phyloP scores from a whole-genome alignment of 2,797 vertebrate species.

The Phalanger gymnotis region DNA sequence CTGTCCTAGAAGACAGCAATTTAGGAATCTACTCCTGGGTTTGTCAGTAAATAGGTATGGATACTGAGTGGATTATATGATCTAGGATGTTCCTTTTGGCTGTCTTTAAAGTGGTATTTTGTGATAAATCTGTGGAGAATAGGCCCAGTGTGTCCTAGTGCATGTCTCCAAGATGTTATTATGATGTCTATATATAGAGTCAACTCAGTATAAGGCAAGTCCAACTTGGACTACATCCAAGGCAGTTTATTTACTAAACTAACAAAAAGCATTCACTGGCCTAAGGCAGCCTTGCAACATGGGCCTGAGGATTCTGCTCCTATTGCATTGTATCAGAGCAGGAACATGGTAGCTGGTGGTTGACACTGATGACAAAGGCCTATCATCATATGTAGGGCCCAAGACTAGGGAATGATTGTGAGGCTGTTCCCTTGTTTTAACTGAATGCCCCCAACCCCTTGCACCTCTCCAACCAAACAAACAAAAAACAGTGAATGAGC shows the following conservation, averaged over 20 bases:
- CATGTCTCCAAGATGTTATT: not conserved
- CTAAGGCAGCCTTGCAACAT: not conserved
- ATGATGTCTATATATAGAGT: not conserved
- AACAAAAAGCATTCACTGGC: not conserved
- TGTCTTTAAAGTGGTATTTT: constrained; percentile 14
- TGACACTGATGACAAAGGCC: not conserved
- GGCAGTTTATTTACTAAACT: not conserved
- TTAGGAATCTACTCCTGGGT: not conserved
- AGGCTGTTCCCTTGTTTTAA: not conserved
- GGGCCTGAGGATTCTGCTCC: not conserved
- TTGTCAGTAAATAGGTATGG: not conserved
- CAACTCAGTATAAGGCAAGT: not conserved
- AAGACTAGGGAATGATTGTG: not conserved
- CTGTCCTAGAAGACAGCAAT: not conserved
- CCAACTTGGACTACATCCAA: not conserved
- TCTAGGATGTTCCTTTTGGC: not conserved
- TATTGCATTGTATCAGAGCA: not conserved
- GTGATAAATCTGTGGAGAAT: constrained; percentile 1
- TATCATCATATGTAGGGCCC: not conserved
- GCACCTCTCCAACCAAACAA: not conserved
- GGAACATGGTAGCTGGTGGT: not conserved
- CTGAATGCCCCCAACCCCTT: not conserved
- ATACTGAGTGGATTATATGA: not conserved
- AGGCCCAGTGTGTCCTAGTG: not conserved
- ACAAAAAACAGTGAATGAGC: not conserved